A percentile compares a stretch with the other conserved stretches of the same genome.
These are phyloP conservation scores for Orchesella flavescens DNA, from an alignment of 2,888 invertebrate genomes.

Conservation along the genomic window DNA sequence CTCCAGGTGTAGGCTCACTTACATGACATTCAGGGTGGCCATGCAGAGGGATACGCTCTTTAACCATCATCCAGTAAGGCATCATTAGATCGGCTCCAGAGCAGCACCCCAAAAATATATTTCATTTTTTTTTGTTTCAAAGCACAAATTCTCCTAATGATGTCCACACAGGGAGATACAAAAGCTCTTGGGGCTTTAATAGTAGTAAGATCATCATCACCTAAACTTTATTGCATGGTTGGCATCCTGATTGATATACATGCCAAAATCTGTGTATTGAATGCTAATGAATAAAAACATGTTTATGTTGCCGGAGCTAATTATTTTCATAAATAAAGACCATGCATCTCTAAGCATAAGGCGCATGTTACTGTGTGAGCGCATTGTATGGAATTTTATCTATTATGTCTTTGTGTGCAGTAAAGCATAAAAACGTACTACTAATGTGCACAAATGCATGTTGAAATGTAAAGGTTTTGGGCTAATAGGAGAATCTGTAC, in stretches of 20 bases:
- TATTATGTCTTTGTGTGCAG: background rate
- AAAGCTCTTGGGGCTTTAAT: background rate
- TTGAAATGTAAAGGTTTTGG: too few relatives aligned
- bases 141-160: conserved; percentile 1
- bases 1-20: background rate
- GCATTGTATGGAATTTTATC: background rate
- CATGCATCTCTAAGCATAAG: background rate
- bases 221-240: conserved; percentile 14
- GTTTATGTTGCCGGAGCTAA: background rate
- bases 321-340: background rate
- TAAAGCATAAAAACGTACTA: background rate
- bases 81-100: background rate
- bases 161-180: background rate
- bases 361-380: background rate
- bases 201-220: conserved; percentile 18
- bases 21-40: conserved; percentile 22
- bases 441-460: too few relatives aligned
- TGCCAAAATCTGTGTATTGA: conserved; percentile 14
- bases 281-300: conserved; percentile 28
- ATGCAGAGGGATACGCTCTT: background rate
- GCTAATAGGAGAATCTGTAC: too few relatives aligned
- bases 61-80: background rate
- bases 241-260: background rate
- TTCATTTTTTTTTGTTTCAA: background rate
- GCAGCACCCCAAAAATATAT: background rate